Percentiles rank a stretch among this genome's conserved stretches.
Evolutionary conservation across 2,113 vertebrate species (phyloP).

Genomic region (Cynopterus brachyotis): DNA sequence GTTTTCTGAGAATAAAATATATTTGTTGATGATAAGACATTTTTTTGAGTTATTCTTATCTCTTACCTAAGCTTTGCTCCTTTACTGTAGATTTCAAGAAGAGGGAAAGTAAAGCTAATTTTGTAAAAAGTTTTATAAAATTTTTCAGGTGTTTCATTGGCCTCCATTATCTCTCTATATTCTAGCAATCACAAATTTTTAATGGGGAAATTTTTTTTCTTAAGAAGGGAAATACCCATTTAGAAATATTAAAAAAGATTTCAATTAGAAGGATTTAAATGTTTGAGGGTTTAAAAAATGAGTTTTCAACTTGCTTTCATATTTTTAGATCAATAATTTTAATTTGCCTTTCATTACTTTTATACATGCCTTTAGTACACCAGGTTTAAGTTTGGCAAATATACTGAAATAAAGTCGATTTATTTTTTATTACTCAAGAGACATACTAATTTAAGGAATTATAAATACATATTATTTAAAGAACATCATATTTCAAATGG

Average conservation of each 20-base stretch:
- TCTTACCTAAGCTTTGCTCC: background rate
- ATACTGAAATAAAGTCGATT: background rate
- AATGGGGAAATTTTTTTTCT: background rate
- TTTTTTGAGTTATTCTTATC: background rate
- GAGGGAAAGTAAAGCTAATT: background rate
- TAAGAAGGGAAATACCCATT: background rate
- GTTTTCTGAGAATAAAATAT: background rate
- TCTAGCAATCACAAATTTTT: background rate
- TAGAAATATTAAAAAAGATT: background rate
- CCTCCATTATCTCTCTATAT: background rate
- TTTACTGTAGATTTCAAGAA: background rate
- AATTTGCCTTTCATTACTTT: background rate
- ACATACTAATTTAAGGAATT: background rate
- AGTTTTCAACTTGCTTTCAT: constrained; percentile 11
- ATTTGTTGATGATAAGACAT: background rate
- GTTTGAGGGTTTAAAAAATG: background rate
- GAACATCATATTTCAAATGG: background rate
- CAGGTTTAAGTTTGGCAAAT: background rate
- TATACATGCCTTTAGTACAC: background rate
- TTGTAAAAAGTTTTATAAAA: background rate
- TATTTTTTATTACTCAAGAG: background rate
- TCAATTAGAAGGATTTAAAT: background rate
- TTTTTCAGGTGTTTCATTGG: background rate
- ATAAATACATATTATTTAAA: background rate
- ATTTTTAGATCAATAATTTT: background rate